These are phyloP conservation scores for Empidonax traillii DNA, from an alignment of 2,113 vertebrate species.

Conservation along the genomic window DNA sequence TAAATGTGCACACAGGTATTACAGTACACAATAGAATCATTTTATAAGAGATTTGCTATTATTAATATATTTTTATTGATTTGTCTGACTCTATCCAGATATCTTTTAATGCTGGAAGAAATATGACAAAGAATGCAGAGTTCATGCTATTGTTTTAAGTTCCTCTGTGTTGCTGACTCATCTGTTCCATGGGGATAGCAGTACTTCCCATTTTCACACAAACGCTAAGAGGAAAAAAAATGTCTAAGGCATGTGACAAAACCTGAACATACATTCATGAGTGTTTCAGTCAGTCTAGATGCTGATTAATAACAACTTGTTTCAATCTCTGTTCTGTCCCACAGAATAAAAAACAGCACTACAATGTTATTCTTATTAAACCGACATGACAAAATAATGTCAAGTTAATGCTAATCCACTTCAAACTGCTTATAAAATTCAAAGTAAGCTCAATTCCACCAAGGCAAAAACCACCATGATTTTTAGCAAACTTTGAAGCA, in stretches of 20 bases:
- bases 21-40: neutral
- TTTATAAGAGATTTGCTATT: neutral
- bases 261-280: neutral
- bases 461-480: rapidly evolving
- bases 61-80: neutral
- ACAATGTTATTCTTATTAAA: neutral
- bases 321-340: neutral
- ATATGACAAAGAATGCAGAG: neutral
- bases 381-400: neutral
- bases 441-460: neutral
- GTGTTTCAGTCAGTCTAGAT: neutral
- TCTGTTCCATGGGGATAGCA: neutral
- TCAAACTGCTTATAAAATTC: neutral
- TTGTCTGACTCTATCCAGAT: neutral
- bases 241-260: neutral
- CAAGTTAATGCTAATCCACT: neutral
- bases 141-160: neutral
- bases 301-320: neutral
- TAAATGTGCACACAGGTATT: neutral
- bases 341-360: neutral
- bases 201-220: neutral
- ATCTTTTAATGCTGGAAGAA: neutral
- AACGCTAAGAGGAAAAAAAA: neutral
- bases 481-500: neutral
- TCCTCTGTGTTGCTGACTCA: neutral